Evolutionary conservation across 2,888 invertebrate species (phyloP).

Genomic region (Tachystola acroxantha): DNA sequence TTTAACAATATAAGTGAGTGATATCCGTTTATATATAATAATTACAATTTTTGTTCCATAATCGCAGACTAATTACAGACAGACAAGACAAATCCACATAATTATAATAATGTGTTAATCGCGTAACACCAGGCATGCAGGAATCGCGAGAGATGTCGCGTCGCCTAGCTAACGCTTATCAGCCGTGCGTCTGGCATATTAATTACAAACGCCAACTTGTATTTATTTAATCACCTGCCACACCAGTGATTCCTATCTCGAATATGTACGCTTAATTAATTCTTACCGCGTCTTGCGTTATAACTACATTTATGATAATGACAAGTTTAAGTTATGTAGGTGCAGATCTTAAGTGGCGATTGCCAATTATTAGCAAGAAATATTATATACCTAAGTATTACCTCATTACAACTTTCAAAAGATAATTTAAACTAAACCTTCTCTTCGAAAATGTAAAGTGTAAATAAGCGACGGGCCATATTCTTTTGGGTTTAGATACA

Average conservation of each 20-base stretch:
- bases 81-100: conserved; percentile 48
- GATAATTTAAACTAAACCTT: too few species aligned
- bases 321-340: conserved; percentile 16
- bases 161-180: conserved; percentile 42
- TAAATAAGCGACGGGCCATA: too few species aligned
- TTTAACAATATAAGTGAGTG: too few species aligned
- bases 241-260: conserved; percentile 58
- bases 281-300: conserved; percentile 45
- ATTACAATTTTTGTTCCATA: too few species aligned
- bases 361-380: conserved; percentile 22
- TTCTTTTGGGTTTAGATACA: too few species aligned
- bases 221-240: conserved; percentile 74
- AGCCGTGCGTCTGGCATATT: conserved; percentile 70
- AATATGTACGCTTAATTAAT: conserved; percentile 62
- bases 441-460: too few species aligned
- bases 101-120: conserved; percentile 63
- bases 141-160: conserved; percentile 56
- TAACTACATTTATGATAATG: conserved; percentile 29
- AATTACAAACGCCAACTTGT: conserved; percentile 68
- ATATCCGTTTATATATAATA: too few species aligned
- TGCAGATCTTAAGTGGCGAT: conserved; percentile 26
- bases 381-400: too few species aligned
- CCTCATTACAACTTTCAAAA: too few species aligned
- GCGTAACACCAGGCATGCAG: conserved; percentile 45
- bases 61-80: too few species aligned